These are phyloP conservation scores for Sinella curviseta DNA, from an alignment of 1,140 invertebrate species.

Conservation along the genomic window DNA sequence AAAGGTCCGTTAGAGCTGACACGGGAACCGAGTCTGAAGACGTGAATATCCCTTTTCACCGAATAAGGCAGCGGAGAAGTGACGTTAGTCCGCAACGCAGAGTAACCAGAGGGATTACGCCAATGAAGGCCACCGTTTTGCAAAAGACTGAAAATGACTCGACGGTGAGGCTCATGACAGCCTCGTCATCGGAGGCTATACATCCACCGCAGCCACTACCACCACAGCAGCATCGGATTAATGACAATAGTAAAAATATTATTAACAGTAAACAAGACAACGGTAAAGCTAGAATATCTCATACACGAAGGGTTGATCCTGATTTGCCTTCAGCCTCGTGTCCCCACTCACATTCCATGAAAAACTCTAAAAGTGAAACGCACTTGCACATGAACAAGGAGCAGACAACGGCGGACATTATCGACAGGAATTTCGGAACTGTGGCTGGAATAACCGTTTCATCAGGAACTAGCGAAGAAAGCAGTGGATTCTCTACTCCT, in stretches of 20 bases:
- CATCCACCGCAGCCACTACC: not conserved
- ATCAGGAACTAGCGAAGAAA: slow-evolving; percentile 30
- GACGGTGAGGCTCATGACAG: not conserved
- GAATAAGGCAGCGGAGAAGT: not conserved
- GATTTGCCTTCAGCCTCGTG: not conserved
- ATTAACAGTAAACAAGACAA: not conserved
- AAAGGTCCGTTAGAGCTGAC: not conserved
- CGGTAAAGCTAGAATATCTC: not conserved
- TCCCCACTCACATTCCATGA: not conserved
- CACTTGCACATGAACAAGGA: not conserved
- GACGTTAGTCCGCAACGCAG: slow-evolving; percentile 19
- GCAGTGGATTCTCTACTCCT: slow-evolving; percentile 32
- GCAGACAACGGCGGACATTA: not conserved
- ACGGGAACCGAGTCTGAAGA: slow-evolving; percentile 45
- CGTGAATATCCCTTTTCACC: slow-evolving; percentile 14
- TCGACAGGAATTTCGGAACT: slow-evolving; percentile 4
- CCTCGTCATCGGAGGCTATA: not conserved
- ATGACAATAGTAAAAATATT: not conserved
- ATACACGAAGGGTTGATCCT: not conserved
- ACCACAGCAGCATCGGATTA: too few relatives aligned
- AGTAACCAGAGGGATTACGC: not conserved
- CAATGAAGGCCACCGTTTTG: slow-evolving; percentile 18
- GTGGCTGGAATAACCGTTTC: not conserved
- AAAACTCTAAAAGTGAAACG: slow-evolving; percentile 1
- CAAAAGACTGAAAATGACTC: slow-evolving; percentile 16